Evolutionary conservation across 2,888 invertebrate species (phyloP).

Genomic region (Diadegma fenestrale): DNA sequence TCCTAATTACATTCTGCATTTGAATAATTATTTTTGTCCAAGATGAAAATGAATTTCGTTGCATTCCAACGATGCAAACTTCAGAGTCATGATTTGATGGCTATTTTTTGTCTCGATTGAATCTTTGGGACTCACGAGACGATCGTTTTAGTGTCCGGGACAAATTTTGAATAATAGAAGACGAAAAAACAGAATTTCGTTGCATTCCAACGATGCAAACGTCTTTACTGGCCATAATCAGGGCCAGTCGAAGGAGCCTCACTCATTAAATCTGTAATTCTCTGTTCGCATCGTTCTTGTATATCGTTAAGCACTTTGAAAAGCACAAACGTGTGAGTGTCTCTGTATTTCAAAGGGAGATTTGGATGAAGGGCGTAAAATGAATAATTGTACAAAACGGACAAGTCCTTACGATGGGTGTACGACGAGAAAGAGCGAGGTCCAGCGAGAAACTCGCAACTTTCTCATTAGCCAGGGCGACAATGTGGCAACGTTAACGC

Average conservation of each 20-base stretch:
- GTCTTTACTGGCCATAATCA: constrained; percentile 44
- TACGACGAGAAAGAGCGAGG: constrained; percentile 15
- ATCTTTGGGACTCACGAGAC: no score
- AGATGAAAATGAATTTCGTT: no score
- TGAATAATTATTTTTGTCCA: no score
- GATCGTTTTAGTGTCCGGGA: no score
- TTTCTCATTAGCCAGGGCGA: constrained; percentile 83
- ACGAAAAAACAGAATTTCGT: no score
- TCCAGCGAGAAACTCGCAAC: constrained; percentile 72
- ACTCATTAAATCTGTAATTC: constrained; percentile 20
- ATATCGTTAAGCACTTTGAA: constrained; percentile 8
- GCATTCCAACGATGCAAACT: no score
- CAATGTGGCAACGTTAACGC: constrained; percentile 78
- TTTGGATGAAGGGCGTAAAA: not conserved
- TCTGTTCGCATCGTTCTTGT: constrained; percentile 14
- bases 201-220: constrained; percentile 25
- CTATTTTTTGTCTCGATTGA: no score
- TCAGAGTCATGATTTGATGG: no score
- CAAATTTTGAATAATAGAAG: no score
- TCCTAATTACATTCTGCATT: no score
- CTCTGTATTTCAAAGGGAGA: not conserved
- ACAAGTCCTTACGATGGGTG: constrained; percentile 38
- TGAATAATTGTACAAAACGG: not conserved
- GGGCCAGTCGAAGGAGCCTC: not conserved
- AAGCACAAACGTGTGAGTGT: not conserved